A percentile compares a stretch with the other conserved stretches of the same genome.
Conservation (phyloP, 2,888 invertebrate species). For the Lasioglossum vierecki region DNA sequence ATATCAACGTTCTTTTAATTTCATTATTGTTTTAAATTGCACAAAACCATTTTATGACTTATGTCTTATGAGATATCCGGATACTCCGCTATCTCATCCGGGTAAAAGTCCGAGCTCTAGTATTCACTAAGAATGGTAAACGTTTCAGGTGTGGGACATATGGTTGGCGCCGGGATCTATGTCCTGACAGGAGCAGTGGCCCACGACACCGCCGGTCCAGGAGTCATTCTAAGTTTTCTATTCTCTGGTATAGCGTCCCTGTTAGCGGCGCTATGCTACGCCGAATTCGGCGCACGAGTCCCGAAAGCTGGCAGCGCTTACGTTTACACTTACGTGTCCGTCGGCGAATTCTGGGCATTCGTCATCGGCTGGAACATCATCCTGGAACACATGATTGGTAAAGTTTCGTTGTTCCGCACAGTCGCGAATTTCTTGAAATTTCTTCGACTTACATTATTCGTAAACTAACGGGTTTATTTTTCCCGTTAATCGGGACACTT, state of each 20-base stretch:
- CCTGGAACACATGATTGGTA: constrained; percentile 93
- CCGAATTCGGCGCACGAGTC: constrained; percentile 92
- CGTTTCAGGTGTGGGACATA: constrained; percentile 92
- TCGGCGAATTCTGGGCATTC: constrained; percentile 97
- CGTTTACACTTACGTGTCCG: constrained; percentile 95
- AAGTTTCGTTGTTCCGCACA: background rate
- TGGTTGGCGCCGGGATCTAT: constrained; percentile 98
- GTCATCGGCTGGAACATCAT: constrained; percentile 98
- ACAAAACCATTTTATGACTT: too few relatives aligned
- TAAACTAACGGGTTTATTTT: too few relatives aligned
- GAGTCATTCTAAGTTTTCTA: constrained; percentile 89
- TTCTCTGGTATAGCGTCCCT: constrained; percentile 93
- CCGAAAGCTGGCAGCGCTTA: constrained; percentile 97
- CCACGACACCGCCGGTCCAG: constrained; percentile 92
- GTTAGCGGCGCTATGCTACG: constrained; percentile 93
- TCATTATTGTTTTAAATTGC: too few relatives aligned
- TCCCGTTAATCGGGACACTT: too few relatives aligned
- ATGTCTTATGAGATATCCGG: too few relatives aligned
- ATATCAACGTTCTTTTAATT: too few relatives aligned
- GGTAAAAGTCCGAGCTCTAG: too few relatives aligned
- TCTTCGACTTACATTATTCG: too few relatives aligned
- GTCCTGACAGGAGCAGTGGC: constrained; percentile 95
- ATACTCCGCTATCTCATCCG: too few relatives aligned
- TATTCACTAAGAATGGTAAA: background rate
- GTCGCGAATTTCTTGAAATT: too few relatives aligned